Percentiles rank a stretch among this genome's conserved stretches.
Evolutionary conservation across 1,140 invertebrate species (phyloP).

Genomic region (Lucilia sericata): DNA sequence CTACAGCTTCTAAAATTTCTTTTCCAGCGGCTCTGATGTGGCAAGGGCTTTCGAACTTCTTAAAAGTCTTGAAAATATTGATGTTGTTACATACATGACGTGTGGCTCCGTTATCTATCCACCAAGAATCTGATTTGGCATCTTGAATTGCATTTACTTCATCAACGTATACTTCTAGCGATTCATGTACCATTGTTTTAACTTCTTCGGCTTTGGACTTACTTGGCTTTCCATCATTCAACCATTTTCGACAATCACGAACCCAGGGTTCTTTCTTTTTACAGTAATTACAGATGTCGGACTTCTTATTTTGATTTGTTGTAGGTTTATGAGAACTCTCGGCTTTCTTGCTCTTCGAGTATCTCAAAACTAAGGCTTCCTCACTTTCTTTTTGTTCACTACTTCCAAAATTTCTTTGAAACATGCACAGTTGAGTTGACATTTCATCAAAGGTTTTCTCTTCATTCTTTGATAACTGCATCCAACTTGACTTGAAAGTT

Average conservation of each 20-base stretch:
- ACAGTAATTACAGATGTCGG: no score
- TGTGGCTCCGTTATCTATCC: conserved; percentile 62
- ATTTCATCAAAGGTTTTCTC: conserved; percentile 33
- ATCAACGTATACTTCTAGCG: background rate
- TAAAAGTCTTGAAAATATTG: conserved; percentile 53
- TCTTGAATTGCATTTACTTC: conserved; percentile 43
- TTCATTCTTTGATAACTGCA: conserved; percentile 25
- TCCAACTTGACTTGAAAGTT: conserved; percentile 32
- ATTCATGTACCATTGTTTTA: no score
- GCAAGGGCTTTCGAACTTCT: conserved; percentile 50
- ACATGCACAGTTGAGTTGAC: conserved; percentile 36
- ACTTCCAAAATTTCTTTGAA: conserved; percentile 32
- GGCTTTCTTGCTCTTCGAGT: no score
- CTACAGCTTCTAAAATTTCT: conserved; percentile 51
- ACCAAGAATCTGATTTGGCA: conserved; percentile 42
- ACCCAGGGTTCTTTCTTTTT: conserved; percentile 54
- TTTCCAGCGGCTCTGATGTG: conserved; percentile 53
- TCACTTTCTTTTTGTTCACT: conserved; percentile 1
- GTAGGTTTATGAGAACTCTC: no score
- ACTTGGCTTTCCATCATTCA: conserved; percentile 54
- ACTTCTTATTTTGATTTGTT: no score
- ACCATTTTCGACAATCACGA: conserved; percentile 54
- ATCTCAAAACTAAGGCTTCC: background rate
- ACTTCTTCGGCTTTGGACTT: conserved; percentile 50
- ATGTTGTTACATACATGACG: conserved; percentile 55